Percentiles rank a stretch among this genome's conserved stretches.
These are phyloP conservation scores for Calcarius lapponicus DNA, from an alignment of 2,797 vertebrate genomes.

Conservation along the genomic window DNA sequence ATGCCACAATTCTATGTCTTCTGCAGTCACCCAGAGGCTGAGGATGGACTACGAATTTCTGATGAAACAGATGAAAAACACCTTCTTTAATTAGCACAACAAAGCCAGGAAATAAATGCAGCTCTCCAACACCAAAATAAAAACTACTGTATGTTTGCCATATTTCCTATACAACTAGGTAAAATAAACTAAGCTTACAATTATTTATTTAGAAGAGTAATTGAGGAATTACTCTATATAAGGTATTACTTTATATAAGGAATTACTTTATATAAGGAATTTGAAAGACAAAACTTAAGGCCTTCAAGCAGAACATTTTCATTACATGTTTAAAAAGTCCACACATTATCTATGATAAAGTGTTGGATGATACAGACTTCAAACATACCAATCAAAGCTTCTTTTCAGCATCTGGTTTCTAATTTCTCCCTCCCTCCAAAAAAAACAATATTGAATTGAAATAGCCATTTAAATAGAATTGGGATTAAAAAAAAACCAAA, in stretches of 20 bases:
- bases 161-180: background rate
- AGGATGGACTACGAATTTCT: conserved; percentile 49
- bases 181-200: background rate
- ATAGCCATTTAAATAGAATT: background rate
- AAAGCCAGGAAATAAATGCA: background rate
- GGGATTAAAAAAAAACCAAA: background rate
- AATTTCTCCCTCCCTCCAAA: fast-evolving
- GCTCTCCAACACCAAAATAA: background rate
- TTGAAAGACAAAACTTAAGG: background rate
- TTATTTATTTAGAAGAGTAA: background rate
- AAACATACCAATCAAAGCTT: background rate
- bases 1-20: conserved; percentile 51
- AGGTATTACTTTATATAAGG: background rate
- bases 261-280: too few relatives aligned
- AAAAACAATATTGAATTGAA: background rate
- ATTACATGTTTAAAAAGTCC: background rate
- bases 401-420: background rate
- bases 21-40: conserved; percentile 51
- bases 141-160: background rate
- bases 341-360: background rate
- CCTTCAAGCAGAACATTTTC: background rate
- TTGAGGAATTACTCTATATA: background rate
- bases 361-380: background rate
- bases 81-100: conserved; percentile 23
- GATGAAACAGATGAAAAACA: conserved; percentile 55